phyloP scores from a whole-genome alignment of 2,888 invertebrate genomes.

The Orchesella flavescens region DNA sequence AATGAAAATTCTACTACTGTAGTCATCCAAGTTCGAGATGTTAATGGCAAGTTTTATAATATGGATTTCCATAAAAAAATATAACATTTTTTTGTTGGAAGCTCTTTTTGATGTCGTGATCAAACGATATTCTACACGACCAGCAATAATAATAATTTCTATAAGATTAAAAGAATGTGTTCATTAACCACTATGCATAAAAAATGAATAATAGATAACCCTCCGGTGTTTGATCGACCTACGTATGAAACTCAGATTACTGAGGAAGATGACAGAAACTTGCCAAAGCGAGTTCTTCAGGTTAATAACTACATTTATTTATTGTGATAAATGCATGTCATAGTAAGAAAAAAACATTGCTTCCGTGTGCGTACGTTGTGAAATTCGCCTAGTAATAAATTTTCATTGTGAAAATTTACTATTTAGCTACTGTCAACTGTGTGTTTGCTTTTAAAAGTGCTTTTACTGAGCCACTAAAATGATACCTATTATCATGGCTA shows the following conservation, averaged over 20 bases:
- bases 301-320: constrained; percentile 76
- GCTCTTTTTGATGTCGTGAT: not conserved
- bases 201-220: constrained; percentile 65
- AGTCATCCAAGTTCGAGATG: constrained; percentile 97
- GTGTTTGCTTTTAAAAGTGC: not conserved
- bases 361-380: too few relatives aligned
- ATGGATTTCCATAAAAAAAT: not conserved
- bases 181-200: not conserved
- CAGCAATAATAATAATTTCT: not conserved
- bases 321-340: too few relatives aligned
- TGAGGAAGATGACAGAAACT: constrained; percentile 94
- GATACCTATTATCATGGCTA: too few relatives aligned
- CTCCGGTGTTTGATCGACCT: constrained; percentile 93
- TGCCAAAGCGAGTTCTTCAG: constrained; percentile 94
- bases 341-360: too few relatives aligned
- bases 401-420: too few relatives aligned
- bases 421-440: too few relatives aligned
- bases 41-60: constrained; percentile 86
- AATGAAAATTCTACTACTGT: constrained; percentile 98
- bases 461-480: too few relatives aligned
- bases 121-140: not conserved
- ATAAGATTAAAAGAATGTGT: not conserved
- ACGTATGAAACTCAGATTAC: constrained; percentile 96
- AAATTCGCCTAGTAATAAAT: too few relatives aligned
- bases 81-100: not conserved